Conservation (phyloP, 2,797 vertebrate species). For the Gouania willdenowi region DNA sequence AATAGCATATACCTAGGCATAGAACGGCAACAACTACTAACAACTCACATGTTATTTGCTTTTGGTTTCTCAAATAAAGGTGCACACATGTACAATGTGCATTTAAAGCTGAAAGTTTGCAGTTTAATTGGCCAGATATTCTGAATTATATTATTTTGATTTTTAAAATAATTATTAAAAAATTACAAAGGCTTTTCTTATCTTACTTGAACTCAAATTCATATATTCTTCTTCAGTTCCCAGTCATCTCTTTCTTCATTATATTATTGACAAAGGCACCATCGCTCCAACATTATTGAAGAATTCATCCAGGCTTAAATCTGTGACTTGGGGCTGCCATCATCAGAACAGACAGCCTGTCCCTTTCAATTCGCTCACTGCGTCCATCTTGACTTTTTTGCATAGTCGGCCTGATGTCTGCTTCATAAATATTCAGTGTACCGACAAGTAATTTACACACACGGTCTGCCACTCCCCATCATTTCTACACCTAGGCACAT, state of each 20-base stretch:
- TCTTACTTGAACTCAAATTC: too few relatives aligned
- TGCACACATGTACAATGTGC: too few relatives aligned
- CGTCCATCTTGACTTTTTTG: constrained; percentile 44
- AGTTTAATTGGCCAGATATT: too few relatives aligned
- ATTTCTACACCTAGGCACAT: constrained; percentile 57
- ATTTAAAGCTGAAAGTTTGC: too few relatives aligned
- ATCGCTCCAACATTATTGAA: constrained; percentile 49
- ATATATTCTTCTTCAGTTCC: too few relatives aligned
- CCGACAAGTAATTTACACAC: constrained; percentile 41
- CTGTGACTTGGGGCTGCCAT: constrained; percentile 57
- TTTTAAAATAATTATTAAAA: too few relatives aligned
- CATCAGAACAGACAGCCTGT: constrained; percentile 65
- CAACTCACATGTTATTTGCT: too few relatives aligned
- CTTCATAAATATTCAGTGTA: constrained; percentile 74
- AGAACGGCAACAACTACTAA: too few relatives aligned
- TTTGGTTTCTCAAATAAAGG: too few relatives aligned
- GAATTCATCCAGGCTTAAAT: constrained; percentile 52
- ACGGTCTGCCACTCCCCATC: constrained; percentile 49
- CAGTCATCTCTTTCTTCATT: constrained; percentile 6
- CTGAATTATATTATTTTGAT: too few relatives aligned
- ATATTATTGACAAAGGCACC: constrained; percentile 32
- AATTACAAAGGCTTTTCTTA: too few relatives aligned
- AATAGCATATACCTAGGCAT: too few relatives aligned
- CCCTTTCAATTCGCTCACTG: constrained; percentile 53
- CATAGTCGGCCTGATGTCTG: constrained; percentile 34